Conservation (phyloP, 2,797 vertebrate species). For the Sternarchorhynchus goeldii region DNA sequence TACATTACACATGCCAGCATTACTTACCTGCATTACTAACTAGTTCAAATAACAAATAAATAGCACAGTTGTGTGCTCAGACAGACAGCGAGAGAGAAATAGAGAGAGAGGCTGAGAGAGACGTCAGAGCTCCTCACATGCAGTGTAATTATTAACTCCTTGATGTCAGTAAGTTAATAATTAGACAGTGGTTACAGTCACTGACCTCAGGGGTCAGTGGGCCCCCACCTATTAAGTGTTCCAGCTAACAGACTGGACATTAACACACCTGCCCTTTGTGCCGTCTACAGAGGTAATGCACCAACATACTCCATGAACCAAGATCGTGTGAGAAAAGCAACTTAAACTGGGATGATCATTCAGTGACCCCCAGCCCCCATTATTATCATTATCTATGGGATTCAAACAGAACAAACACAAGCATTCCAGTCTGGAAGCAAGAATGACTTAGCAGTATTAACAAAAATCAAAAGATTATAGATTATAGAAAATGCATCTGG, state of each 20-base stretch:
- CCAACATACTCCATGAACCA: conserved; percentile 2
- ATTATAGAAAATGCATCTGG: no score
- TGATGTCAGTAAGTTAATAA: conserved; percentile 25
- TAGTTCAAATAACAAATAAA: not conserved
- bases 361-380: conserved; percentile 2
- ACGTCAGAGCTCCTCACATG: not conserved
- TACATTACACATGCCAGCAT: not conserved
- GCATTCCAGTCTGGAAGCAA: no score
- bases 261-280: conserved; percentile 23
- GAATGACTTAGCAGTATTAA: no score
- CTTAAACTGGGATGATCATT: not conserved
- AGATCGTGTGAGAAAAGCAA: not conserved
- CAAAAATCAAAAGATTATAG: no score
- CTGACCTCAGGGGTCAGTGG: conserved; percentile 28
- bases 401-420: no score
- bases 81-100: not conserved
- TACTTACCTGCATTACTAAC: not conserved
- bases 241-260: conserved; percentile 24
- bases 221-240: conserved; percentile 19
- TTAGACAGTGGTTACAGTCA: conserved; percentile 24
- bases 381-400: not conserved
- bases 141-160: no score
- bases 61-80: not conserved
- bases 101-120: no score
- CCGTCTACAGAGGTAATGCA: not conserved